Evolutionary conservation across 2,888 invertebrate species (phyloP).

Genomic region (Eupithecia dodoneata): DNA sequence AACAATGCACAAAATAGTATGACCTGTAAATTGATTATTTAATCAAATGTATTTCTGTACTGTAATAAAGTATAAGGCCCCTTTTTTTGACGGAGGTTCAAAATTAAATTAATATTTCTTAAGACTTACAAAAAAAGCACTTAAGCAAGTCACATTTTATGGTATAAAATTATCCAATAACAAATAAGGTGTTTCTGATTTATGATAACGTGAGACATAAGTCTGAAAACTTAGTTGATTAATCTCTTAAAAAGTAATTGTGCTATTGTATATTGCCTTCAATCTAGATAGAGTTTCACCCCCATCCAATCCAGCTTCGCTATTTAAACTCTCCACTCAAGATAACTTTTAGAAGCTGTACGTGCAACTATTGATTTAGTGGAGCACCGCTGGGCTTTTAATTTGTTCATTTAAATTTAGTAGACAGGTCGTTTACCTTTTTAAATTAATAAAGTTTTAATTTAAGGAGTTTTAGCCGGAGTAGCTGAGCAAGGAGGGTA

Average conservation of each 20-base stretch:
- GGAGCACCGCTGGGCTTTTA: conserved; percentile 1
- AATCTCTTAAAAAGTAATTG: not conserved
- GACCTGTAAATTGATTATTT: too few species aligned
- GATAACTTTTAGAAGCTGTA: conserved; percentile 33
- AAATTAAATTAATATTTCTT: too few species aligned
- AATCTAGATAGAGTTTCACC: not conserved
- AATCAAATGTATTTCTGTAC: too few species aligned
- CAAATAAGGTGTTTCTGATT: too few species aligned
- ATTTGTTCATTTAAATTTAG: conserved; percentile 23
- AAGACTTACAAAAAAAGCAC: too few species aligned
- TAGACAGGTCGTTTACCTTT: conserved; percentile 31
- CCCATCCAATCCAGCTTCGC: not conserved
- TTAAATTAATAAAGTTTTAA: conserved; percentile 14
- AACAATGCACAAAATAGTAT: too few species aligned
- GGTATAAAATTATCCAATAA: too few species aligned
- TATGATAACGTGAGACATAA: not conserved
- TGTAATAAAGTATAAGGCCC: too few species aligned
- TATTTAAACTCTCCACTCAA: conserved; percentile 8
- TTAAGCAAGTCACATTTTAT: too few species aligned
- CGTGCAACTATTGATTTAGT: conserved; percentile 36
- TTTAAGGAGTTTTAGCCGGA: not conserved
- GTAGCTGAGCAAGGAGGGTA: not conserved
- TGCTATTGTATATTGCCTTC: not conserved
- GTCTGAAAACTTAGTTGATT: not conserved
- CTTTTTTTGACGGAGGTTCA: too few species aligned